Conservation (phyloP, 37 sponge, comb jelly and placozoan species). For the Trichoplax adhaerens region DNA sequence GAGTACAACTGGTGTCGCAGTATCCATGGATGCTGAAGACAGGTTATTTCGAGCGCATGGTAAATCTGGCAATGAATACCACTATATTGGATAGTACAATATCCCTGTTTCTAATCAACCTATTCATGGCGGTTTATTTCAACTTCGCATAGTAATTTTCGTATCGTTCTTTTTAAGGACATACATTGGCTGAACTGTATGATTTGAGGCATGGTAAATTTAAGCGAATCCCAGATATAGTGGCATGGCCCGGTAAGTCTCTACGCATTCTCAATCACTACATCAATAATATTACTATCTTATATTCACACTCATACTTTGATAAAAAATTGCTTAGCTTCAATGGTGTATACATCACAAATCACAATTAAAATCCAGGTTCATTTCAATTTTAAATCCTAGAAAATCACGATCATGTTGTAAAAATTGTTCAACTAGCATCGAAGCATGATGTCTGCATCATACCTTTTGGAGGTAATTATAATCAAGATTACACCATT, state of each 20-base stretch:
- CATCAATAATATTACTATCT: neutral
- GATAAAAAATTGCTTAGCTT: neutral
- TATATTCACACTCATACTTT: neutral
- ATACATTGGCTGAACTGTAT: conserved; percentile 80
- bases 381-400: neutral
- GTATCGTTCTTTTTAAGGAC: conserved; percentile 28
- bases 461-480: conserved; percentile 48
- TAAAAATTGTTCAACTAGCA: conserved; percentile 43
- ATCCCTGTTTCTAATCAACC: no score
- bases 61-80: neutral
- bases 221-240: conserved; percentile 62
- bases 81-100: no score
- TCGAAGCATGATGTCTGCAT: conserved; percentile 55
- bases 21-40: conserved; percentile 48
- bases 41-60: conserved; percentile 68
- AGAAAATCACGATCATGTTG: conserved; percentile 59
- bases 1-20: conserved; percentile 24
- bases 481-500: neutral
- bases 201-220: conserved; percentile 49
- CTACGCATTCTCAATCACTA: neutral
- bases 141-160: neutral
- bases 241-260: conserved; percentile 15
- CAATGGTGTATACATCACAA: no score
- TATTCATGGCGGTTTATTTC: no score
- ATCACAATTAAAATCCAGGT: no score